Evolutionary conservation across 2,797 vertebrate species (phyloP).

Genomic region (Melanotaenia pygmaea): DNA sequence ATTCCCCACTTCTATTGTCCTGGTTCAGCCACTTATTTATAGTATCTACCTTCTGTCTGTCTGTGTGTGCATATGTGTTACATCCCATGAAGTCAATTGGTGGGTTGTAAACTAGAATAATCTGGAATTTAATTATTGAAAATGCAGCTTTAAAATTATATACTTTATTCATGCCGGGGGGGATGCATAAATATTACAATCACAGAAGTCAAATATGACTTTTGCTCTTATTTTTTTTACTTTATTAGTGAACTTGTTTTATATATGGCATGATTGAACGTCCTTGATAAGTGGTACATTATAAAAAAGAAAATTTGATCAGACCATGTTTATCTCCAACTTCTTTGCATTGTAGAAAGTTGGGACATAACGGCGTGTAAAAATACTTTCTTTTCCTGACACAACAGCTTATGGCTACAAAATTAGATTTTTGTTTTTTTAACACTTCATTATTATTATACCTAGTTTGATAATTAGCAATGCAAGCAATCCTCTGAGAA

Average conservation of each 20-base stretch:
- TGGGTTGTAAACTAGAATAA: neutral
- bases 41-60: constrained; percentile 69
- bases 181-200: neutral
- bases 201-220: neutral
- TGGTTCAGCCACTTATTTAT: constrained; percentile 85
- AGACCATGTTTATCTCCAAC: neutral
- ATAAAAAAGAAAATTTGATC: neutral
- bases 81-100: constrained; percentile 1
- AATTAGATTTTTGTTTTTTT: neutral
- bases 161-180: too few relatives aligned
- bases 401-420: neutral
- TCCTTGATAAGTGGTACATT: neutral
- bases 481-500: constrained; percentile 12
- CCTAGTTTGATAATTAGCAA: neutral
- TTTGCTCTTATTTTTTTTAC: neutral
- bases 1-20: constrained; percentile 84
- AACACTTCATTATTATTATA: neutral
- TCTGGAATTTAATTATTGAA: neutral
- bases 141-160: neutral
- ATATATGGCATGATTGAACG: neutral
- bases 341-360: neutral
- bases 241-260: neutral
- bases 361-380: neutral
- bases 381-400: neutral
- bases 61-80: constrained; percentile 21